Evolutionary conservation across 64 coral and sea anemone species (phyloP), one percentile per base, ranked within the genome.

Genomic region (Stichodactyla helianthus): DNA sequence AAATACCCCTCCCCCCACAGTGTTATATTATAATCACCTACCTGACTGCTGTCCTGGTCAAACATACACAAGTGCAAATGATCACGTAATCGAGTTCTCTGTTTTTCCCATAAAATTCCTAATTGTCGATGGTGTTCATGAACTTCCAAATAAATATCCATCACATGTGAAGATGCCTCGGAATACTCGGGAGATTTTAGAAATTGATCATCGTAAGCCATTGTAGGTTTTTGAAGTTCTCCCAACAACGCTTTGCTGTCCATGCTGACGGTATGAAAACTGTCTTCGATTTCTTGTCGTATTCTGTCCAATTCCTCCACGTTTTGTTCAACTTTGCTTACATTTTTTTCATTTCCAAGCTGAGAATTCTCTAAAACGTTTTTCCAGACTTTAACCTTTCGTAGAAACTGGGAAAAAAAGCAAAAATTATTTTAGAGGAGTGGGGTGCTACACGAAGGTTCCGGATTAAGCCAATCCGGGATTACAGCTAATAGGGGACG

Each of bases 81-180:
- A 23, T 99, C 97, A 57, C 91, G 88, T 26, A 99, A 84, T 57
- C 88, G 61, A 27, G 88, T 79, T 18, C 91, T 88, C 16, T 89
- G 90, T 54, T 92, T 93, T 68, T 99, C 97, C 97, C 90, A 99
- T 81, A 99, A 88, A 82, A 88, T 91, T 59, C 93, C 93, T 50
- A 99, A 92, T 79, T 99, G 97, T 52, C 97, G 85, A 85, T 99
- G 93, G 53, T 99, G 97, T 76, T 99, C 97, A 26, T 99, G 97
- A 57, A 99, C 97, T 18, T 99, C 93, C 4, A 99, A 59, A 56
- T 95, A 99, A 71, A 99, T 94, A 67, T 99, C 97, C 97, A 99
- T 99, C 9, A 99, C 97, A 57, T 99, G 97, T 19, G 97, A 99
- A 0, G 93, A 93, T 0, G 97, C 97, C 70, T 99, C 97, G 14